phyloP scores from a whole-genome alignment of 2,113 vertebrate species.

The Dendrocopos noguchii region DNA sequence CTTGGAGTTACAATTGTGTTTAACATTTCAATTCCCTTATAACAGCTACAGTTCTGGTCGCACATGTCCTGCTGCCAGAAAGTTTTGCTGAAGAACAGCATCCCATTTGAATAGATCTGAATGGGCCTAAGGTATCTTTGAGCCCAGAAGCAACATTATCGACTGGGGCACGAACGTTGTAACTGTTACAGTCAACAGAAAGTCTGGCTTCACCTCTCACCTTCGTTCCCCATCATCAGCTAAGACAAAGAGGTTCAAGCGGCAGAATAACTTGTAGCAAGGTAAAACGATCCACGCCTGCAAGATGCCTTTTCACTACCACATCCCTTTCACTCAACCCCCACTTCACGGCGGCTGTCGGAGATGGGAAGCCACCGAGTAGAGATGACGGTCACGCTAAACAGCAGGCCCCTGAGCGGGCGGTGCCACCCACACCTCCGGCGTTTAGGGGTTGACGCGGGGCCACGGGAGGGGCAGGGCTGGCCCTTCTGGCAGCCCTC shows the following conservation, averaged over 20 bases:
- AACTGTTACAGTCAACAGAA: neutral
- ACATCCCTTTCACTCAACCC: neutral
- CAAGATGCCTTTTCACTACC: neutral
- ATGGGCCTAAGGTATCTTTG: neutral
- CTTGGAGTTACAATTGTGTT: neutral
- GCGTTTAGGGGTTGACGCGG: neutral
- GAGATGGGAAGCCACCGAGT: accelerated
- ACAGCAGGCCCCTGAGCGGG: neutral
- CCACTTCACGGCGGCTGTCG: too few species aligned
- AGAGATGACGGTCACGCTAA: neutral
- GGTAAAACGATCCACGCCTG: neutral
- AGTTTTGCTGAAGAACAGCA: neutral
- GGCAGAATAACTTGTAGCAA: neutral
- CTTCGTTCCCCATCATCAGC: neutral
- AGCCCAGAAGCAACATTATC: neutral
- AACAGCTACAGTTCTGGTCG: neutral
- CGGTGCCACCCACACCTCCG: neutral
- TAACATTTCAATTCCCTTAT: neutral
- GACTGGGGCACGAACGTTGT: neutral
- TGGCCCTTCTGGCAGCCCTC: neutral
- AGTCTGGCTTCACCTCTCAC: neutral
- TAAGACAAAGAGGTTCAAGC: neutral
- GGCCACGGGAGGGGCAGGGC: accelerated
- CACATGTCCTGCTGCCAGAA: neutral
- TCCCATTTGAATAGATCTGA: accelerated